Percentiles rank a stretch among this genome's conserved stretches.
Evolutionary conservation across 2,888 invertebrate genomes (phyloP).

Genomic region (Andrena chrysosceles): DNA sequence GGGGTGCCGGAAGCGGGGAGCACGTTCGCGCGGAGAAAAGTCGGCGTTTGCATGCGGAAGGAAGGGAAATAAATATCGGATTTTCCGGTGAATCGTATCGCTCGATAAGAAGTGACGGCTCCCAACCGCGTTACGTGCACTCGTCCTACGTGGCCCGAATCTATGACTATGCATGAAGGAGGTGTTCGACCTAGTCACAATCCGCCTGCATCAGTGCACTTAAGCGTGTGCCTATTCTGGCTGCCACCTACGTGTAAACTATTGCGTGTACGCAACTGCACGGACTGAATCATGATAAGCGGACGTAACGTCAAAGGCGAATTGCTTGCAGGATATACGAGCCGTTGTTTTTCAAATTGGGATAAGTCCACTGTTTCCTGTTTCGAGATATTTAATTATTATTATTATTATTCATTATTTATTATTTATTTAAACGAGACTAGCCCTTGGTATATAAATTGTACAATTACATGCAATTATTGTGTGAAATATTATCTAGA

Average conservation of each 20-base stretch:
- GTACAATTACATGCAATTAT: no score
- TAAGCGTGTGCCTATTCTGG: constrained; percentile 43
- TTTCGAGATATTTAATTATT: no score
- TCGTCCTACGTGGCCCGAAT: constrained; percentile 66
- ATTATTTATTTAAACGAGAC: no score
- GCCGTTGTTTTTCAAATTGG: neutral
- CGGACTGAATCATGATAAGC: constrained; percentile 10
- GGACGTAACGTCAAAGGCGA: neutral
- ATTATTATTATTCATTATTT: no score
- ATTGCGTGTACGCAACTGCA: constrained; percentile 12
- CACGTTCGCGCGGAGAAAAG: constrained; percentile 28
- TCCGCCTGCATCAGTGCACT: constrained; percentile 44
- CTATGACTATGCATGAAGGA: constrained; percentile 71
- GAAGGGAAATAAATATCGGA: constrained; percentile 43
- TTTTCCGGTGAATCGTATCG: constrained; percentile 52
- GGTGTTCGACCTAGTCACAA: constrained; percentile 73
- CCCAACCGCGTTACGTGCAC: constrained; percentile 56
- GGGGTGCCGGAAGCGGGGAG: constrained; percentile 20
- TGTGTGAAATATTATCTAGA: no score
- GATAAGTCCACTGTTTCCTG: no score
- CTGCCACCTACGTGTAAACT: constrained; percentile 57
- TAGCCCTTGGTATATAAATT: no score
- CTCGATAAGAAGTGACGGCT: constrained; percentile 49
- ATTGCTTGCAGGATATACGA: neutral
- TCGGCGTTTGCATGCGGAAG: constrained; percentile 31